Evolutionary conservation across 2,113 vertebrate species (phyloP).

Genomic region (Leptosomus discolor): DNA sequence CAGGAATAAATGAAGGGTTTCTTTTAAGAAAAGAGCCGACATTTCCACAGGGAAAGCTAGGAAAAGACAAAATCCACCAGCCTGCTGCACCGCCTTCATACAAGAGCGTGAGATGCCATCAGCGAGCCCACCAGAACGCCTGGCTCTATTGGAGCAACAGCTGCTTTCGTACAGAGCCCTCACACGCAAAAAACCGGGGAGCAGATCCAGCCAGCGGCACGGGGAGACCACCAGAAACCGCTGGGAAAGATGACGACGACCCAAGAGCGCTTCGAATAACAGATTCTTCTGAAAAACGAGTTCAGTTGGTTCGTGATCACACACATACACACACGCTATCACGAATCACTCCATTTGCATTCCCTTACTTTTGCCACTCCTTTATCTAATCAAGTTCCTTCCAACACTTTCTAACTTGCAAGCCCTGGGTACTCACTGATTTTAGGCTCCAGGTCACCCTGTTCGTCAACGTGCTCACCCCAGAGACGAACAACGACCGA

Average conservation of each 20-base stretch:
- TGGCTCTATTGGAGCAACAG: neutral
- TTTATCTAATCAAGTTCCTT: slow-evolving; percentile 31
- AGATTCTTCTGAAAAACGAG: neutral
- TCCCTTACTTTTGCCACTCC: slow-evolving; percentile 39
- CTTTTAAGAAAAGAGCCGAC: neutral
- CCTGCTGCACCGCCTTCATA: neutral
- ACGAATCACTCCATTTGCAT: slow-evolving; percentile 51
- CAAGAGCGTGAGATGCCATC: neutral
- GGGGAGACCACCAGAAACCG: neutral
- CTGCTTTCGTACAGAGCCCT: neutral
- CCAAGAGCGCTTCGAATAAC: neutral
- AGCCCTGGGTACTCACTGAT: neutral
- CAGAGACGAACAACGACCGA: neutral
- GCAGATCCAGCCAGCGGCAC: neutral
- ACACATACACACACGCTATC: neutral
- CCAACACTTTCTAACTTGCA: slow-evolving; percentile 18
- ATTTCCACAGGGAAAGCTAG: neutral
- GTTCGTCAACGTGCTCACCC: neutral
- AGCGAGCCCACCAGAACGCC: neutral
- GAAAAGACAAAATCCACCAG: neutral
- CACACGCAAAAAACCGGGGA: neutral
- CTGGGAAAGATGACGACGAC: fast-evolving
- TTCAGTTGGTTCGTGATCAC: neutral
- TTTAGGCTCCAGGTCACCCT: neutral
- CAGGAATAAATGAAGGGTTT: fast-evolving